Evolutionary conservation across 1,140 invertebrate species (phyloP).

Genomic region (Danaus melanippus): DNA sequence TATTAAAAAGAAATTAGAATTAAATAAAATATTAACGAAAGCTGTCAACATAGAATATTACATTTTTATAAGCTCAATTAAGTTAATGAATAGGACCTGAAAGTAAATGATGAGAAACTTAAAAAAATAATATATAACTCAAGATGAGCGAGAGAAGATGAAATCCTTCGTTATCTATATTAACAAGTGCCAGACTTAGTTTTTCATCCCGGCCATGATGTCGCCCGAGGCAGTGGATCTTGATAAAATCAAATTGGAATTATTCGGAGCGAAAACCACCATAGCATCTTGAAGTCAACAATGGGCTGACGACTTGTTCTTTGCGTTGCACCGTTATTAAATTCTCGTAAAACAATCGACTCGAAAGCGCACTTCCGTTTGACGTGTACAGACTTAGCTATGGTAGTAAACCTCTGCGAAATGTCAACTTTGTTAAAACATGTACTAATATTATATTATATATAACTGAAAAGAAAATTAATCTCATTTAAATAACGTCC

Average conservation of each 20-base stretch:
- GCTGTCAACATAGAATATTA: neutral
- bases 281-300: slow-evolving; percentile 58
- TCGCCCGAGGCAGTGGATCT: slow-evolving; percentile 21
- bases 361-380: slow-evolving; percentile 66
- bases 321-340: slow-evolving; percentile 71
- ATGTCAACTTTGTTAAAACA: too few species aligned
- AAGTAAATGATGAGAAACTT: neutral
- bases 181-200: slow-evolving; percentile 7
- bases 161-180: too few species aligned
- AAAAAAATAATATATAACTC: slow-evolving; percentile 10
- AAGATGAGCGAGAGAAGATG: neutral
- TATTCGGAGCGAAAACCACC: slow-evolving; percentile 37
- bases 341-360: slow-evolving; percentile 71
- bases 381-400: slow-evolving; percentile 29
- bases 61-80: neutral
- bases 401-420: too few species aligned
- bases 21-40: too few species aligned
- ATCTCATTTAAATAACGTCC: too few species aligned
- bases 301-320: slow-evolving; percentile 61
- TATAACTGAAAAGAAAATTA: too few species aligned
- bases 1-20: too few species aligned
- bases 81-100: neutral
- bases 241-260: slow-evolving; percentile 49
- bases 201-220: slow-evolving; percentile 16
- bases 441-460: too few species aligned